phyloP scores from a whole-genome alignment of 2,113 vertebrate genomes.

The Cygnus atratus region DNA sequence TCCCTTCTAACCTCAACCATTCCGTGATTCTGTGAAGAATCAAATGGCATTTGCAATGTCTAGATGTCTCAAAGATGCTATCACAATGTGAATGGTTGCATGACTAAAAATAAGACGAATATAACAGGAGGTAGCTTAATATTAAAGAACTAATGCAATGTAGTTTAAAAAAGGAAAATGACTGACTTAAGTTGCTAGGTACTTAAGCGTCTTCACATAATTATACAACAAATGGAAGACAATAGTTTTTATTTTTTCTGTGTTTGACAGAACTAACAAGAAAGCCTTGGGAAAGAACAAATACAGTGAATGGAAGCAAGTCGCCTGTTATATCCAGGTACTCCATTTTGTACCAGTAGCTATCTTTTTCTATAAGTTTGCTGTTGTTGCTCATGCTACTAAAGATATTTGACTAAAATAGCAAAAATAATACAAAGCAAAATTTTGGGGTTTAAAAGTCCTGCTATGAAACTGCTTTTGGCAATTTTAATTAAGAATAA shows the following conservation, averaged over 20 bases:
- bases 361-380: background rate
- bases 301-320: constrained; percentile 97
- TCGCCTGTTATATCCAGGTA: constrained; percentile 99
- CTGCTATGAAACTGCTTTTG: background rate
- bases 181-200: background rate
- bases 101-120: background rate
- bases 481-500: background rate
- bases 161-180: background rate
- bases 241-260: background rate
- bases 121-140: background rate
- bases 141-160: background rate
- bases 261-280: constrained; percentile 90
- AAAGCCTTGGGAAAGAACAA: constrained; percentile 98
- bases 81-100: background rate
- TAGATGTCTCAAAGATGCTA: background rate
- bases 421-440: background rate
- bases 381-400: background rate
- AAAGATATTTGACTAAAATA: background rate
- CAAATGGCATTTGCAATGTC: background rate
- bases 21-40: background rate
- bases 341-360: background rate
- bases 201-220: background rate
- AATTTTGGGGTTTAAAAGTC: background rate
- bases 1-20: background rate
- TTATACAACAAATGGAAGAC: background rate